These are phyloP conservation scores for Watsonalla cultraria DNA, from an alignment of 2,888 invertebrate species.

Conservation along the genomic window DNA sequence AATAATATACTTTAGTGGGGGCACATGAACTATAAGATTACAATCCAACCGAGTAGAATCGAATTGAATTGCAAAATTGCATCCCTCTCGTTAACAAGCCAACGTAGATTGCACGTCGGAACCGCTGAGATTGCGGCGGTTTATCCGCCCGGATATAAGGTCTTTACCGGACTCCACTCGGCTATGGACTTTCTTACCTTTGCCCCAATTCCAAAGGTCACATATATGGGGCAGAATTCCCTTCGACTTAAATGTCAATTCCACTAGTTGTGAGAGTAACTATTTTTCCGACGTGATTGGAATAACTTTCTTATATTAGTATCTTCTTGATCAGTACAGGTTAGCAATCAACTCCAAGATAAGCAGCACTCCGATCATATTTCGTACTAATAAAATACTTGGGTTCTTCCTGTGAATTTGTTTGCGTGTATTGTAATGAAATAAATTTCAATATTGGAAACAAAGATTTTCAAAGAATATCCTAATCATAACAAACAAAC, in stretches of 20 bases:
- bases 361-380: too few relatives aligned
- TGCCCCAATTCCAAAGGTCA: not conserved
- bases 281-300: too few relatives aligned
- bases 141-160: slow-evolving; percentile 1
- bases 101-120: not conserved
- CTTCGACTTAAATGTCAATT: not conserved
- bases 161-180: not conserved
- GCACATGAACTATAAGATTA: not conserved
- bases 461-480: too few relatives aligned
- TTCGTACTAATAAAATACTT: too few relatives aligned
- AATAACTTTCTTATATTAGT: too few relatives aligned
- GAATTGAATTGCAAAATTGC: slow-evolving; percentile 1
- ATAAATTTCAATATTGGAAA: too few relatives aligned
- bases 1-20: not conserved
- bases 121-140: slow-evolving; percentile 1
- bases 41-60: not conserved
- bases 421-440: too few relatives aligned
- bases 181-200: not conserved
- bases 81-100: not conserved
- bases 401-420: too few relatives aligned
- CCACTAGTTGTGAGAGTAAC: not conserved
- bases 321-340: too few relatives aligned
- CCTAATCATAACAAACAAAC: too few relatives aligned
- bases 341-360: too few relatives aligned
- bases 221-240: not conserved